phyloP scores from a whole-genome alignment of 2,888 invertebrate genomes.

The Pristionchus fissidentatus region DNA sequence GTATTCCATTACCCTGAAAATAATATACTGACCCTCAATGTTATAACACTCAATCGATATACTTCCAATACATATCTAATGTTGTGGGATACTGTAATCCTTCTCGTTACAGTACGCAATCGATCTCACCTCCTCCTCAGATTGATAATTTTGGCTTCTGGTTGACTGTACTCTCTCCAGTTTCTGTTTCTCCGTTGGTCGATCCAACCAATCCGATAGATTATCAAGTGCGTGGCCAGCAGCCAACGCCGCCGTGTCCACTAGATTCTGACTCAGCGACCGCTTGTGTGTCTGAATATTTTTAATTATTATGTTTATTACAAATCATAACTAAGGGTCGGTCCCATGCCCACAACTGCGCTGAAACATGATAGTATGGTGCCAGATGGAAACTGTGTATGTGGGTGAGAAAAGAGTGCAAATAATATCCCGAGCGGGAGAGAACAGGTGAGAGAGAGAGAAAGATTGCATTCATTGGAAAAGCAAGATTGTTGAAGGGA shows the following conservation, averaged over 20 bases:
- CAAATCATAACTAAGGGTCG: background rate
- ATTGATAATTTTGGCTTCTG: background rate
- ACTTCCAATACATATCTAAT: background rate
- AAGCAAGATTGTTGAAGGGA: background rate
- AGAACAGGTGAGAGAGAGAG: slow-evolving; percentile 28
- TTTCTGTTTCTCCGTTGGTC: slow-evolving; percentile 70
- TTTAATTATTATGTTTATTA: background rate
- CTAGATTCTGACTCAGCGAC: slow-evolving; percentile 72
- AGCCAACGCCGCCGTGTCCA: slow-evolving; percentile 70
- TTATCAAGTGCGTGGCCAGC: slow-evolving; percentile 73
- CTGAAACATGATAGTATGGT: background rate
- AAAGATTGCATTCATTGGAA: background rate
- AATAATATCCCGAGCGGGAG: slow-evolving; percentile 15
- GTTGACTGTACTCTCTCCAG: slow-evolving; percentile 63
- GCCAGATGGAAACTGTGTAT: slow-evolving; percentile 24
- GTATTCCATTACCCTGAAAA: background rate
- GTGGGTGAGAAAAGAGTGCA: slow-evolving; percentile 6
- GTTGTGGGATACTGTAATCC: background rate
- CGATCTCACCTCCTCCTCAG: slow-evolving; percentile 29
- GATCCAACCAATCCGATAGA: slow-evolving; percentile 70
- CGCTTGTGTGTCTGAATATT: slow-evolving; percentile 64
- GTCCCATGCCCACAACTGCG: background rate
- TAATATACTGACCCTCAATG: background rate
- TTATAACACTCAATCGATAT: background rate
- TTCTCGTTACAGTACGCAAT: too few relatives aligned